These are phyloP conservation scores for Ivindomyrus marchei DNA, from an alignment of 2,113 vertebrate genomes.

Conservation along the genomic window DNA sequence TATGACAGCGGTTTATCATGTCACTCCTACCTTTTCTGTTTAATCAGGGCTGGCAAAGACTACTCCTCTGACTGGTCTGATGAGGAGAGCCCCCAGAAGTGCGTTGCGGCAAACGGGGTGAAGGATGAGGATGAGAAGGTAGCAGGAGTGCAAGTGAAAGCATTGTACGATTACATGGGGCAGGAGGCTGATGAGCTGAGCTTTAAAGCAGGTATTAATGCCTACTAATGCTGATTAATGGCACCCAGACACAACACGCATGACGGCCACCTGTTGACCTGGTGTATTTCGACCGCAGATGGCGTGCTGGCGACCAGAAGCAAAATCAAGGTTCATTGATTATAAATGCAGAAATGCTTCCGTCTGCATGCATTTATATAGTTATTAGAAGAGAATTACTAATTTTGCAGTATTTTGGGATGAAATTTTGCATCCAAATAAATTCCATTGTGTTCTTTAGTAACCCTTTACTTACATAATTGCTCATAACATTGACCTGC, in stretches of 20 bases:
- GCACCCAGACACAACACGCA: constrained; percentile 15
- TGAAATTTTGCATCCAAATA: background rate
- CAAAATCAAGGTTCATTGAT: background rate
- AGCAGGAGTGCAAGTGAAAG: constrained; percentile 78
- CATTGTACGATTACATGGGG: constrained; percentile 92
- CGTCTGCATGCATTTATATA: background rate
- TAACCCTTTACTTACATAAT: background rate
- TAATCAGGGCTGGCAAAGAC: constrained; percentile 69
- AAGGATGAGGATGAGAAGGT: constrained; percentile 48
- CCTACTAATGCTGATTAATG: constrained; percentile 50
- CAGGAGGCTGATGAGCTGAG: constrained; percentile 98
- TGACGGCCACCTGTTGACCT: background rate
- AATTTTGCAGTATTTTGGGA: background rate
- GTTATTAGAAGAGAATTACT: background rate
- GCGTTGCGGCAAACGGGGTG: constrained; percentile 53
- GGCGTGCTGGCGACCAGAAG: background rate
- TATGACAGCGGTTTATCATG: background rate
- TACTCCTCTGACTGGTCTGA: constrained; percentile 92
- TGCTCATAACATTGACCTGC: background rate
- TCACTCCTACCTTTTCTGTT: background rate
- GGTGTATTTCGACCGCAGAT: background rate
- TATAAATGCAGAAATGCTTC: background rate
- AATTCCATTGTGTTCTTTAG: background rate
- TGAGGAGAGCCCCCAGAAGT: constrained; percentile 84
- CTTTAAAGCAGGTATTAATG: constrained; percentile 95